phyloP scores from a whole-genome alignment of 2,888 invertebrate species.

The Mechanitis messenoides region DNA sequence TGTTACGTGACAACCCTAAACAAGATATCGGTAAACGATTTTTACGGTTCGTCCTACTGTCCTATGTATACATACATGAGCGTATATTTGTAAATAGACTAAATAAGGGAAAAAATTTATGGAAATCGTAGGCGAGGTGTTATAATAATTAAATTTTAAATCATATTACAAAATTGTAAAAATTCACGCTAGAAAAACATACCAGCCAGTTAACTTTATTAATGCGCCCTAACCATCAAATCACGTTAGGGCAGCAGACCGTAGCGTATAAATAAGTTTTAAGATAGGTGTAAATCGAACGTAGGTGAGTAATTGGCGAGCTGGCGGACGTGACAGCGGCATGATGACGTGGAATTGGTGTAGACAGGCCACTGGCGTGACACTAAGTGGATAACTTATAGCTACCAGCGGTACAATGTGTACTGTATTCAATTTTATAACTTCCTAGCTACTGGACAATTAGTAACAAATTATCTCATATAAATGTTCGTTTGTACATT shows the following conservation, averaged over 20 bases:
- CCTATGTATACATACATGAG: not conserved
- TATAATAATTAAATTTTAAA: too few species aligned
- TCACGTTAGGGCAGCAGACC: not conserved
- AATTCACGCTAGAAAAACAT: not conserved
- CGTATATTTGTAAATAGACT: not conserved
- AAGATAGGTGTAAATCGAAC: constrained; percentile 5
- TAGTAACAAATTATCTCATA: too few species aligned
- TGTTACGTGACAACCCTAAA: not conserved
- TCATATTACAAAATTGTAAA: too few species aligned
- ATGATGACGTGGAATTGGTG: constrained; percentile 26
- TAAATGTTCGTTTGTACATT: too few species aligned
- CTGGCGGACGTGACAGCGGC: constrained; percentile 29
- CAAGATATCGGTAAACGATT: not conserved
- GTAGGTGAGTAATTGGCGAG: constrained; percentile 31
- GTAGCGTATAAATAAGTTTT: constrained; percentile 4
- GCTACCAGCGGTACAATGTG: too few species aligned
- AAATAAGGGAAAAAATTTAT: not conserved
- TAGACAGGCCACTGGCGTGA: constrained; percentile 20
- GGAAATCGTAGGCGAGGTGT: too few species aligned
- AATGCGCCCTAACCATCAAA: not conserved
- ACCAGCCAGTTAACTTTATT: not conserved
- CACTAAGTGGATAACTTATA: not conserved
- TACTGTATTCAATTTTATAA: too few species aligned
- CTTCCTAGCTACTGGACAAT: too few species aligned
- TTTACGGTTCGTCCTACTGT: not conserved